Evolutionary conservation across 2,888 invertebrate species (phyloP), one percentile per base, ranked within the genome.

Genomic region (Pseudococcus viburni): DNA sequence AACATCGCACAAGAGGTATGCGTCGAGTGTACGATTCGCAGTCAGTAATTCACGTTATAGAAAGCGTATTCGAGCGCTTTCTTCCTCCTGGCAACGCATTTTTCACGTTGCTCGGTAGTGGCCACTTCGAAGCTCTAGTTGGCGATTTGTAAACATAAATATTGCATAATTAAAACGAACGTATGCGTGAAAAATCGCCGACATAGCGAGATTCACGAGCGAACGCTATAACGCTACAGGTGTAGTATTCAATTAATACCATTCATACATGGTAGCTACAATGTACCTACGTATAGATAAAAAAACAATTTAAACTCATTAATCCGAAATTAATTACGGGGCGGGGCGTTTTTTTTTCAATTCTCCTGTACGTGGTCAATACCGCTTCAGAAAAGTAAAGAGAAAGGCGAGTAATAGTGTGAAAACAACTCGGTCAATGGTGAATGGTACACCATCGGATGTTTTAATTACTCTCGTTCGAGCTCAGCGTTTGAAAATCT

Each of bases 171-270:
- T 80, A 80, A 42, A 80, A 80, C n/a, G n/a, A 9, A 39, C 73
- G 33, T 80, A 46, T 42, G 80, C 80, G 80, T 80, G 80, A 17
- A 80, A 80, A 80, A 80, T 80, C 80, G 46, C 80, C 39, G n/a
- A 26, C 33, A 26, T 5, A 33, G 12, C 68, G 33, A 73, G 68
- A 68, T 68, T 22, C 26, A 5, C 19, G 12, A 68, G 68, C 19
- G 68, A 12, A 26, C 17, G 68, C 0, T 68, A 11, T 22, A 11
- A 33, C 26, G 26, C 26, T 22, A 17, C 68, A 68, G 68, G 68
- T 68, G 68, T 46, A 55, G 55, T 17, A 17, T 55, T 5, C 15
- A 15, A 55, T 55, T 55, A 55, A 55, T 55, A 17, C 17, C 15
- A 55, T 1, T 12, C 17, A 15, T 55, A 55, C 55, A 55, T 55